These are phyloP conservation scores for Diprion similis DNA, from an alignment of 1,140 invertebrate species.

Conservation along the genomic window DNA sequence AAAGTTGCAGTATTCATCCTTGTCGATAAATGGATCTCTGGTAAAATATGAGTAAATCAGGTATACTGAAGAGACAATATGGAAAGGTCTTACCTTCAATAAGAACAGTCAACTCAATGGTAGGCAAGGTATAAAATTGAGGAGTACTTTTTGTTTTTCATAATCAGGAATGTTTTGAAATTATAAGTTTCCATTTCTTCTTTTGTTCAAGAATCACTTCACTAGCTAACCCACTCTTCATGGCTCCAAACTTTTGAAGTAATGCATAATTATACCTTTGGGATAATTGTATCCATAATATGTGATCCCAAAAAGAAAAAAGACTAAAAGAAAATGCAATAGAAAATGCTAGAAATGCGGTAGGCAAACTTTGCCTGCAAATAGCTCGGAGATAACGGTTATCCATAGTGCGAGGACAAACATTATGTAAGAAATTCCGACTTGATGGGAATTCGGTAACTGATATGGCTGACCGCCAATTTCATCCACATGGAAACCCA, in stretches of 20 bases:
- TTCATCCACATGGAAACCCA: slow-evolving; percentile 94
- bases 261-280: slow-evolving; percentile 4
- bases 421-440: slow-evolving; percentile 94
- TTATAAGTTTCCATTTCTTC: not conserved
- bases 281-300: slow-evolving; percentile 8
- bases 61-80: too few relatives aligned
- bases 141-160: too few relatives aligned
- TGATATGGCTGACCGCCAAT: slow-evolving; percentile 96
- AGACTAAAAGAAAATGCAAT: slow-evolving; percentile 9
- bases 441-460: slow-evolving; percentile 93
- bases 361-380: slow-evolving; percentile 97
- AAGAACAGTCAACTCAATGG: too few relatives aligned
- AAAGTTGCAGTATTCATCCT: too few relatives aligned
- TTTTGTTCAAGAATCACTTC: not conserved
- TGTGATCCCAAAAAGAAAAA: slow-evolving; percentile 2
- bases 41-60: too few relatives aligned
- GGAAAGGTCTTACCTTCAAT: too few relatives aligned
- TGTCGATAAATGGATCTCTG: too few relatives aligned
- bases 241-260: slow-evolving; percentile 4
- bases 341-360: slow-evolving; percentile 81
- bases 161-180: too few relatives aligned
- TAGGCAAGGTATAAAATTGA: too few relatives aligned
- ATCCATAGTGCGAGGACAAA: slow-evolving; percentile 96
- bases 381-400: slow-evolving; percentile 94
- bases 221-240: not conserved